Base-by-base conservation (phyloP, 2,113 vertebrate species). In the Herpetotheres cachinnans region DNA sequence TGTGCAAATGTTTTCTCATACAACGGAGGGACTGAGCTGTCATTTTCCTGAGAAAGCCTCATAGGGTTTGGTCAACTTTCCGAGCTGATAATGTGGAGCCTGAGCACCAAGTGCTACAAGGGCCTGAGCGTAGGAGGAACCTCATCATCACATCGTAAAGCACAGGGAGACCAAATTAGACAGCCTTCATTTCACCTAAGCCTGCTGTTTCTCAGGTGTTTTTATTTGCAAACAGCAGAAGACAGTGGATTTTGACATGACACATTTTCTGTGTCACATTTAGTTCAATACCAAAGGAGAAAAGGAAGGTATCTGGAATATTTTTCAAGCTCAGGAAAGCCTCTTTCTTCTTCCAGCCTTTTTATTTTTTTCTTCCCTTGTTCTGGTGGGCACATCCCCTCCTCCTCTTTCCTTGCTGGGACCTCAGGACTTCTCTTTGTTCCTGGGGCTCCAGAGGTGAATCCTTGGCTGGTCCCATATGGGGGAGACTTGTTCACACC, bases 41-140 rank as follows among this genome's bases (percentile, higher is more conserved):
- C 21, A 2, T 54, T 24, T 27, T 72, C 47, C 47, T 56, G 46
- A 29, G 32, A 26, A 17, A 6, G 5, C 7, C 13, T 56, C 4
- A 0, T 47, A 32, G 29, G 46, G 18, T 66, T 77, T 67, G 40
- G 26, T 20, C 42, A 62, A 0, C 42, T 80, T 74, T 34, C 42
- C 25, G 50, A 62, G 54, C n/a, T 2, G 1, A 11, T 50, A 25
- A 62, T 0, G 0, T 27, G 32, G 46, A 73, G 40, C n/a, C 26
- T 82, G 32, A 67, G 32, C 50, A 72, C 16, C n/a, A 58, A 82
- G 42, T 47, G 25, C 47, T 61, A 5, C n/a, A 32, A 54, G 58
- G 61, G 25, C 54, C n/a, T 67, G 32, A 44, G 25, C 13, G 22
- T 19, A 36, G 36, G 34, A 87, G 32, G 42, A 83, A 40, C 59